Conservation (phyloP, 2,113 vertebrate species). For the Perca flavescens region DNA sequence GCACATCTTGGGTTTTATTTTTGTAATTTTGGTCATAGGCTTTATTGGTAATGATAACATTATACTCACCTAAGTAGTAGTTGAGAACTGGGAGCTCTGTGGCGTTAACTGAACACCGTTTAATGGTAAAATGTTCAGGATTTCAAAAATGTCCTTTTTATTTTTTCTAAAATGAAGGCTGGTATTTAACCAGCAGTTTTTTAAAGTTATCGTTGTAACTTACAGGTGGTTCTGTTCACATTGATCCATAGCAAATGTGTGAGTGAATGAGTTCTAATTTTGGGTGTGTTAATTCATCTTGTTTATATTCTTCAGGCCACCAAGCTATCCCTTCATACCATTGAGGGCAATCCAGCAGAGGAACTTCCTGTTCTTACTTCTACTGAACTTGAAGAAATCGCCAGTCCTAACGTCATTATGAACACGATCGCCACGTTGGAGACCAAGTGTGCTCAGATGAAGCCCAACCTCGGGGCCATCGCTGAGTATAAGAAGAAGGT, state of each 20-base stretch:
- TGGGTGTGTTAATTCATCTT: background rate
- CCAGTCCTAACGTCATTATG: constrained; percentile 85
- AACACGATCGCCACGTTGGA: constrained; percentile 92
- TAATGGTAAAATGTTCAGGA: background rate
- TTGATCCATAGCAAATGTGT: background rate
- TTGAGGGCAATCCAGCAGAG: constrained; percentile 86
- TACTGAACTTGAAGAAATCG: constrained; percentile 86
- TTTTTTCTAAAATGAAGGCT: background rate
- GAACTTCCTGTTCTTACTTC: constrained; percentile 82
- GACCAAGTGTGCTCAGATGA: constrained; percentile 89
- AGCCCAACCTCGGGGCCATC: constrained; percentile 93
- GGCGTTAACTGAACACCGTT: background rate
- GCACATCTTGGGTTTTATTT: background rate
- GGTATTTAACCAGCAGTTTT: background rate
- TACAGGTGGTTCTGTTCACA: background rate
- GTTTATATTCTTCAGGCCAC: constrained; percentile 82
- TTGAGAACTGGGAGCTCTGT: background rate
- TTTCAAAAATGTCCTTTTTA: background rate
- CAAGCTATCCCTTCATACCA: constrained; percentile 87
- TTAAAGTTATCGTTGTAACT: background rate
- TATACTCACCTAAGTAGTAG: background rate
- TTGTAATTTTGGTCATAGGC: too few species aligned
- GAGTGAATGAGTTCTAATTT: background rate
- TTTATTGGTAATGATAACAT: background rate
- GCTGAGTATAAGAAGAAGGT: constrained; percentile 94